phyloP scores from a whole-genome alignment of 2,888 invertebrate species.

The Tinea semifulvella region DNA sequence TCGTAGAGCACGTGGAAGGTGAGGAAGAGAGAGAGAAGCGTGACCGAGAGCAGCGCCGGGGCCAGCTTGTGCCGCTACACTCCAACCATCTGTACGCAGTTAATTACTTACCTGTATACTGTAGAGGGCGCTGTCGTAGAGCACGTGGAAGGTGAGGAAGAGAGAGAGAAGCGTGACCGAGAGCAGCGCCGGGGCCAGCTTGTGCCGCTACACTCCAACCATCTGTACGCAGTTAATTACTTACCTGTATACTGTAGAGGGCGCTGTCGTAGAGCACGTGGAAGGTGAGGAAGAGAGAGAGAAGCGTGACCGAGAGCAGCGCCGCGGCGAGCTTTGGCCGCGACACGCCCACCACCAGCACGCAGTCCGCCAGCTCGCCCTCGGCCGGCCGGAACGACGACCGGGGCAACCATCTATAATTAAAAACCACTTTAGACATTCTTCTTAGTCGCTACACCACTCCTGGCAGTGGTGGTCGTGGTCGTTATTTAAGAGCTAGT shows the following conservation, averaged over 20 bases:
- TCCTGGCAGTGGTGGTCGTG: no score
- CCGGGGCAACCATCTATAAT: conserved; percentile 81
- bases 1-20: conserved; percentile 73
- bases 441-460: no score
- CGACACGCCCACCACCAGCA: conserved; percentile 84
- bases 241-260: conserved; percentile 78
- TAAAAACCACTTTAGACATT: no score
- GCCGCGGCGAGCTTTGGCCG: conserved; percentile 85
- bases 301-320: conserved; percentile 80
- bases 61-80: not conserved
- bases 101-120: conserved; percentile 53
- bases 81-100: no score
- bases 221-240: no score
- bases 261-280: conserved; percentile 88
- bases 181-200: not conserved
- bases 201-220: no score
- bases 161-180: conserved; percentile 69
- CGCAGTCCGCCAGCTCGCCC: conserved; percentile 85
- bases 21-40: conserved; percentile 72
- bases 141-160: conserved; percentile 75
- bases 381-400: conserved; percentile 85
- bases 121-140: conserved; percentile 72
- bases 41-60: conserved; percentile 29
- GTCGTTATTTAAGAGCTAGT: no score
- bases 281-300: conserved; percentile 85